Evolutionary conservation across 1,140 invertebrate species (phyloP), one percentile per base, ranked within the genome.

Genomic region (Asbolus verrucosus): DNA sequence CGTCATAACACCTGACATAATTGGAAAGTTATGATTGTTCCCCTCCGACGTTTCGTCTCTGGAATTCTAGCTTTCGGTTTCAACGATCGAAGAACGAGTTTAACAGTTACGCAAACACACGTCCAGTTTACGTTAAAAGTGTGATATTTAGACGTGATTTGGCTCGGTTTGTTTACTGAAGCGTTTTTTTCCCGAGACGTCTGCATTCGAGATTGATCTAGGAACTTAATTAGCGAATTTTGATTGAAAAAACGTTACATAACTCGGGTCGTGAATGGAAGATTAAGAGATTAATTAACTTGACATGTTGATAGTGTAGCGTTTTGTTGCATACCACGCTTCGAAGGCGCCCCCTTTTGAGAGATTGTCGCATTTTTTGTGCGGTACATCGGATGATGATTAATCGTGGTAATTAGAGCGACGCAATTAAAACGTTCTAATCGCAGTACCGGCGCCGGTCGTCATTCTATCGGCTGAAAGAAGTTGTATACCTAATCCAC

Each of bases 331-430:
- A 50, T 50, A 24, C 43, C 43, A 24, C 16, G 21, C 16, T 24
- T 9, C 2, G 14, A 1, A 54, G 46, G 46, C 46, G 46, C 46
- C 46, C 21, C 15, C n/a, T 36, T n/a, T 9, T n/a, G 18, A 50
- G 8, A 11, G 43, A 50, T 43, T 15, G 39, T 43, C 14, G 39
- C 3, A 50, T 54, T 54, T 54, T 54, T 54, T 21, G 46, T 11
- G 9, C 24, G 19, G 19, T 3, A 24, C 43, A 50, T 50, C 19
- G 24, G 24, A 50, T 8, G 1, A 13, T 50, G 43, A 50, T 50
- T 50, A 24, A 50, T 50, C 18, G n/a, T 21, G 18, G 18, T 50
- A 50, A 50, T 50, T 50, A 50, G 43, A 50, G 43, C 43, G 43
- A 43, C 15, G 39, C 39, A 43, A 43, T 43, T 43, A 43, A 16